A percentile compares a stretch with the other conserved stretches of the same genome.
Evolutionary conservation across 2,113 vertebrate species (phyloP).

Genomic region (Pangasianodon gigas): DNA sequence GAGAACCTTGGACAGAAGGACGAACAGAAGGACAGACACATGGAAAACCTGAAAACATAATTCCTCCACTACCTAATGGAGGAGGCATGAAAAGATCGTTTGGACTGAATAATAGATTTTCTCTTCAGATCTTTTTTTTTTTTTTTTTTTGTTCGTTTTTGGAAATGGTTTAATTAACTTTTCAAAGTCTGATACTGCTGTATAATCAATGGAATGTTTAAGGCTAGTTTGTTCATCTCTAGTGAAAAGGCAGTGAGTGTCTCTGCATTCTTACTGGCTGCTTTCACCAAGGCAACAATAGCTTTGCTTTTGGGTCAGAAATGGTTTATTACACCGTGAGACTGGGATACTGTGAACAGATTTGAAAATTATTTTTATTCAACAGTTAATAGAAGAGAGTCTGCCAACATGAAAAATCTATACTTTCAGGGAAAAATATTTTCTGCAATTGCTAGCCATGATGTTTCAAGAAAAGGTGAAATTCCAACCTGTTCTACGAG

Average conservation of each 20-base stretch:
- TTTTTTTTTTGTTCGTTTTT: no score
- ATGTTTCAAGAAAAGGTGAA: not conserved
- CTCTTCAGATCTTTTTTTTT: not conserved
- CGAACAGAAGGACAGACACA: not conserved
- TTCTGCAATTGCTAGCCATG: not conserved
- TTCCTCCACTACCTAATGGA: no score
- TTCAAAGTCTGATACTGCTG: not conserved
- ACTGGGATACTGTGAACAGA: not conserved
- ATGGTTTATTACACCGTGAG: not conserved
- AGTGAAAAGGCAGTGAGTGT: not conserved
- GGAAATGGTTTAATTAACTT: no score
- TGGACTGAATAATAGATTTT: not conserved
- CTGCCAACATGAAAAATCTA: not conserved
- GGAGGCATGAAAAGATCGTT: not conserved
- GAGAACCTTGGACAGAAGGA: not conserved
- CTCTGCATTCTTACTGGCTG: not conserved
- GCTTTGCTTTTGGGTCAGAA: not conserved
- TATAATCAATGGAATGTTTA: not conserved
- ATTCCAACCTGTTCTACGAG: not conserved
- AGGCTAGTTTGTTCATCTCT: not conserved
- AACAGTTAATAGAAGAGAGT: not conserved
- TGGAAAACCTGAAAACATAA: not conserved
- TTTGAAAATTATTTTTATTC: not conserved
- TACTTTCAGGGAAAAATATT: not conserved
- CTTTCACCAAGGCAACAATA: not conserved